Evolutionary conservation across 2,888 invertebrate species (phyloP).

Genomic region (Artemia sinica): DNA sequence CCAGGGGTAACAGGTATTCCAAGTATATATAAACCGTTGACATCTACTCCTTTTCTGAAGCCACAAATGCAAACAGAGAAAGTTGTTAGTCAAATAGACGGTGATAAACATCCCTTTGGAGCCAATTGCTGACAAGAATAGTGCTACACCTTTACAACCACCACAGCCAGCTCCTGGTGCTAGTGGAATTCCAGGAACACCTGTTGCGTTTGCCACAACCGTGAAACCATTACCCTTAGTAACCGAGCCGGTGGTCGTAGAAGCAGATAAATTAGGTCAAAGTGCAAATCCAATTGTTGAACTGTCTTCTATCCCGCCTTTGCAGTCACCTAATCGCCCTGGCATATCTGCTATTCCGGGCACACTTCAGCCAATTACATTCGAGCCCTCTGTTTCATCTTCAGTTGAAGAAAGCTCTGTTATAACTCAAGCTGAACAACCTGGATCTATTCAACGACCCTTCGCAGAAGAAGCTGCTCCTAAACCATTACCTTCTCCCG

Average conservation of each 20-base stretch:
- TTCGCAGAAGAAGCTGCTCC: background rate
- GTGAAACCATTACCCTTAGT: background rate
- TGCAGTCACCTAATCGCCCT: background rate
- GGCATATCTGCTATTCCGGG: background rate
- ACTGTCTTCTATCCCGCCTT: background rate
- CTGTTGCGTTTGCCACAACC: background rate
- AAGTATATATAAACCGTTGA: background rate
- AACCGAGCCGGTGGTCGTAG: background rate
- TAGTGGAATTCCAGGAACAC: slow-evolving; percentile 8
- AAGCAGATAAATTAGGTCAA: background rate
- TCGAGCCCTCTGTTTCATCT: background rate
- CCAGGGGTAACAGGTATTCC: background rate
- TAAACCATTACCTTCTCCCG: background rate
- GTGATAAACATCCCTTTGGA: background rate
- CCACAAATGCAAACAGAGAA: background rate
- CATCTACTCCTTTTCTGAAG: background rate
- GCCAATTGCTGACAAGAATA: background rate
- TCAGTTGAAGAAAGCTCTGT: background rate
- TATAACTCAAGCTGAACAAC: background rate
- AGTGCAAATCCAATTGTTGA: background rate
- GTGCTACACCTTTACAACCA: background rate
- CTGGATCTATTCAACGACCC: background rate
- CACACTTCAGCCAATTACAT: background rate
- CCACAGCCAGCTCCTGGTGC: slow-evolving; percentile 3
- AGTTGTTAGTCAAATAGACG: background rate